Evolutionary conservation across 2,888 invertebrate species (phyloP), one percentile per base, ranked within the genome.

Genomic region (Steinernema scapterisci): DNA sequence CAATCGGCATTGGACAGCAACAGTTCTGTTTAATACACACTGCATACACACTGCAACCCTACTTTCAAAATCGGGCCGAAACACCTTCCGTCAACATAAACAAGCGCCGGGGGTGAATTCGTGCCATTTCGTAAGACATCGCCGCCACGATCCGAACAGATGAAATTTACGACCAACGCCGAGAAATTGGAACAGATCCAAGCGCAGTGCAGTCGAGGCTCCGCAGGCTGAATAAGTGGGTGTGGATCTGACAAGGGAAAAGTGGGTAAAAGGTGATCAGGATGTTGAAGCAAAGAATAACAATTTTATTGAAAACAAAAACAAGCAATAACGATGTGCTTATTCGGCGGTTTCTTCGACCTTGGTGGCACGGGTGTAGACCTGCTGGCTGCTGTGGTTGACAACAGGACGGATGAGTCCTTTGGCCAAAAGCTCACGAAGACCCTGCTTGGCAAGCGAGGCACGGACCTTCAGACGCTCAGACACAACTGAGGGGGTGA

Each of bases 381-480:
- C 86, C 76, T 85, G 78, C 72, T 85, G 82, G 45, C 73, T 54
- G 78, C 84, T 81, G 83, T 87, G 86, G 77, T 84, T 84, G 71
- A 86, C 86, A 76, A 86, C 84, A 78, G 83, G 83, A 80, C 84
- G 85, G 79, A 85, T 82, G 27, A 77, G 70, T 72, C 86, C 85
- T 79, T 88, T 86, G 56, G 82, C 82, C 71, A 84, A 83, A 46
- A 99, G 92, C 90, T 99, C 97, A 80, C 93, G 92, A 75, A 99
- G 91, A 74, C 95, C 97, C 88, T 93, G 91, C 89, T 96, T 93
- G 31, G 99, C 99, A 73, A 99, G 91, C 25, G 97, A 97, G 75
- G 96, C 99, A 83, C 97, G 91, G 84, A 99, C 94, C 91, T 99
- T 99, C 89, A 99, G 90, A 88, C 99, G 92, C 91, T 99, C 99